phyloP scores from a whole-genome alignment of 2,888 invertebrate genomes.

The Dicyrtomina minuta region DNA sequence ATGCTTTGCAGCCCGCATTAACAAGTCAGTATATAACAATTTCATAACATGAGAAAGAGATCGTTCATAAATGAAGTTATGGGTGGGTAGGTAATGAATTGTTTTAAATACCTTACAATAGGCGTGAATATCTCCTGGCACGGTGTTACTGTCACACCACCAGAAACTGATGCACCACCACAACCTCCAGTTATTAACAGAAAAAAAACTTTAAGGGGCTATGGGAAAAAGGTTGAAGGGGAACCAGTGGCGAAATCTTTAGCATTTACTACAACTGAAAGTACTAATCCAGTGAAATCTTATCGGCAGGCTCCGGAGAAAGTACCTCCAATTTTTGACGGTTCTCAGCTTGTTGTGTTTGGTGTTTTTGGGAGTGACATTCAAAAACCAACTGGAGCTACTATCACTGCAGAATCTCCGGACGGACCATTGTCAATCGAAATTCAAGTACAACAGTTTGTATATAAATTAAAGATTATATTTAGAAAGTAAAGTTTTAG shows the following conservation, averaged over 20 bases:
- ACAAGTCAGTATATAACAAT: conserved; percentile 33
- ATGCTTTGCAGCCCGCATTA: conserved; percentile 52
- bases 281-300: not conserved
- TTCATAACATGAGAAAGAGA: not conserved
- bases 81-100: not conserved
- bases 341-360: conserved; percentile 49
- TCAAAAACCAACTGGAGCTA: conserved; percentile 40
- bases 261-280: not conserved
- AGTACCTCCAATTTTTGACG: conserved; percentile 53
- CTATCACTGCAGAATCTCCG: conserved; percentile 46
- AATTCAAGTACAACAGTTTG: no score
- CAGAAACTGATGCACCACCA: not conserved
- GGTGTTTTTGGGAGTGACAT: conserved; percentile 41
- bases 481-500: no score
- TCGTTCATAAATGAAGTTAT: no score
- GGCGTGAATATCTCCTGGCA: conserved; percentile 11
- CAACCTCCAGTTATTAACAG: conserved; percentile 31
- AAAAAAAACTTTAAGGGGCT: conserved; percentile 51
- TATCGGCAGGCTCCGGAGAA: conserved; percentile 43
- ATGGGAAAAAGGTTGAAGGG: conserved; percentile 46
- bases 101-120: not conserved
- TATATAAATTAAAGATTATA: no score
- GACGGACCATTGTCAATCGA: no score
- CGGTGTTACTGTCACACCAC: not conserved
- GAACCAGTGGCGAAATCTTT: conserved; percentile 13